Evolutionary conservation across 1,140 invertebrate genomes (phyloP).

Genomic region (Sitodiplosis mosellana): DNA sequence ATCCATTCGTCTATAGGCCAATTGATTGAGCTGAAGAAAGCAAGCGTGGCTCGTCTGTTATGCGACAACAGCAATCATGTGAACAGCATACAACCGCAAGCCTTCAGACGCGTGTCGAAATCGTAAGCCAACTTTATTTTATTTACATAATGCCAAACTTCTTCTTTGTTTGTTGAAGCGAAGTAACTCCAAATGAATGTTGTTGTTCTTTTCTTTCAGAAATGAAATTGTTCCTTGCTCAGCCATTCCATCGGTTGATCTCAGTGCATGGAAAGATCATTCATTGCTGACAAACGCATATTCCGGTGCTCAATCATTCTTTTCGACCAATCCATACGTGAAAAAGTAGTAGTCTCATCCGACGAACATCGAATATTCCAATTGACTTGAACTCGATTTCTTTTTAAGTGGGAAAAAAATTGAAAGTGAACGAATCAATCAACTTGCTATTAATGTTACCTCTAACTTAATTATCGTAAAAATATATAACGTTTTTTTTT

Average conservation of each 20-base stretch:
- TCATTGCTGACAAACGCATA: background rate
- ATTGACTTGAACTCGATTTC: too few species aligned
- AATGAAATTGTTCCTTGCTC: constrained; percentile 45
- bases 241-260: constrained; percentile 41
- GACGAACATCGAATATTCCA: too few species aligned
- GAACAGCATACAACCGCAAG: constrained; percentile 48
- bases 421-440: too few species aligned
- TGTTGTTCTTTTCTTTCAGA: constrained; percentile 28
- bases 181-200: constrained; percentile 3
- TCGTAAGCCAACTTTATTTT: constrained; percentile 27
- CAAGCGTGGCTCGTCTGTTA: constrained; percentile 59
- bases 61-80: constrained; percentile 75
- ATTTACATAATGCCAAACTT: too few species aligned
- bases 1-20: constrained; percentile 44
- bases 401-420: too few species aligned
- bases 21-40: constrained; percentile 67
- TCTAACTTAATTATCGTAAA: too few species aligned
- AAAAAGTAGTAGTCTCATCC: too few species aligned
- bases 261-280: constrained; percentile 39
- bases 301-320: too few species aligned
- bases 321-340: too few species aligned
- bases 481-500: too few species aligned
- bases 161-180: too few species aligned
- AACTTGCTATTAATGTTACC: too few species aligned
- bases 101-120: constrained; percentile 35